Percentiles rank a stretch among this genome's conserved stretches.
These are phyloP conservation scores for Hiodon alosoides DNA, from an alignment of 2,113 vertebrate genomes.

Conservation along the genomic window DNA sequence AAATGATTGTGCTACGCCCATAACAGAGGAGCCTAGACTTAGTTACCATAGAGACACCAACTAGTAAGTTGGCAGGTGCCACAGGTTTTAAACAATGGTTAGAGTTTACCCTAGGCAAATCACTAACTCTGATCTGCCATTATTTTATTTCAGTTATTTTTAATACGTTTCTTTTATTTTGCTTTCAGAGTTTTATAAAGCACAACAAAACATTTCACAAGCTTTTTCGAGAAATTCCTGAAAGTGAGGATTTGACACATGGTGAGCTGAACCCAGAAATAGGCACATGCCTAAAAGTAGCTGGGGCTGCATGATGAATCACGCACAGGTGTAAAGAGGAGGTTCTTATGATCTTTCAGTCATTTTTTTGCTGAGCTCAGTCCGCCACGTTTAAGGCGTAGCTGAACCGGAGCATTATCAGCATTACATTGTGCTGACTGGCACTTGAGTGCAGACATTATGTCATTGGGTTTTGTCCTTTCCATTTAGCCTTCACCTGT, in stretches of 20 bases:
- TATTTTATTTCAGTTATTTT: constrained; percentile 24
- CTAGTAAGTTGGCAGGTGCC: too few species aligned
- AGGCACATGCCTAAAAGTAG: background rate
- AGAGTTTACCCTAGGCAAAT: too few species aligned
- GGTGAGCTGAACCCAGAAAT: constrained; percentile 51
- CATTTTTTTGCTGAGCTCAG: too few species aligned
- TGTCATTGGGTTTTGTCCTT: background rate
- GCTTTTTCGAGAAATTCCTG: constrained; percentile 61
- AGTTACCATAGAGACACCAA: too few species aligned
- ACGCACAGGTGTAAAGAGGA: too few species aligned
- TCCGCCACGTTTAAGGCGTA: too few species aligned
- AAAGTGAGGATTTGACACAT: constrained; percentile 51
- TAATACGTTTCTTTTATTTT: constrained; percentile 7
- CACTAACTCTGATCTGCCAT: background rate
- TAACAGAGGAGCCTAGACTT: too few species aligned
- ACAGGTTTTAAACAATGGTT: too few species aligned
- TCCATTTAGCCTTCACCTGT: constrained; percentile 62
- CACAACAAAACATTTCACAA: constrained; percentile 60
- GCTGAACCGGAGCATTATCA: background rate
- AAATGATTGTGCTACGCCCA: too few species aligned
- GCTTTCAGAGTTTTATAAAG: constrained; percentile 51
- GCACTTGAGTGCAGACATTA: background rate
- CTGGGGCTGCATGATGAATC: too few species aligned
- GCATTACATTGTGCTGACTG: background rate
- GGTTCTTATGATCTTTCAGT: background rate